Evolutionary conservation across 2,113 vertebrate species (phyloP), one percentile per base, ranked within the genome.

Genomic region (Mixornis gularis): DNA sequence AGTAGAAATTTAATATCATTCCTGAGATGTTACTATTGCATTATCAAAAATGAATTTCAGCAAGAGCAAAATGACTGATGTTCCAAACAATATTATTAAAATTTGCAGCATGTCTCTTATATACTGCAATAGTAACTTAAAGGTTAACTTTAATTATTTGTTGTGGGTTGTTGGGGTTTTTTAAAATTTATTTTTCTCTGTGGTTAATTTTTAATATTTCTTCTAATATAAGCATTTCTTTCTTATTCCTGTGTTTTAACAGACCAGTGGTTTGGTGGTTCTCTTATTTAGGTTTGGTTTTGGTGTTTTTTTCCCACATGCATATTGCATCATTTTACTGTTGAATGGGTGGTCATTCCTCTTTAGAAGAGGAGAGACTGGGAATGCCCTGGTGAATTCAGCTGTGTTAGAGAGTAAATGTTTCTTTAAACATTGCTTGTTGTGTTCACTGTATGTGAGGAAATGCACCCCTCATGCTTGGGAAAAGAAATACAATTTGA

Each of bases 1-100:
- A 94, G 49, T 74, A 94, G 93, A 92, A 95, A 92, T 87, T 88
- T 94, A 95, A 90, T 96, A 64, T 89, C 11, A 79, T 96, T 94
- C 66, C 58, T 92, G 79, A 89, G 82, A 86, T 93, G 81, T 70
- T 91, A 66, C 76, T 93, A 49, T 79, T 94, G 43, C 62, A 80
- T 97, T 95, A 92, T 92, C 76, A 92, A 66, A 96, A 95, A 69
- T 84, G 62, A 89, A 87, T 95, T 92, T 91, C 80, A 91, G 85
- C 51, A 77, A 65, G 53, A 91, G 73, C 63, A 89, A 92, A 93
- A 79, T 88, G 81, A 81, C 73, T 88, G 81, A 86, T 95, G 65
- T 76, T 95, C 66, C 77, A 79, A 86, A 73, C 43, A 62, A 8
- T 82, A 41, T 95, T 84, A 83, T 60, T 80, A 52, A 92, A 94